Percentiles rank a stretch among this genome's conserved stretches.
Evolutionary conservation across 2,113 vertebrate genomes (phyloP).

Genomic region (Dicerorhinus sumatrensis): DNA sequence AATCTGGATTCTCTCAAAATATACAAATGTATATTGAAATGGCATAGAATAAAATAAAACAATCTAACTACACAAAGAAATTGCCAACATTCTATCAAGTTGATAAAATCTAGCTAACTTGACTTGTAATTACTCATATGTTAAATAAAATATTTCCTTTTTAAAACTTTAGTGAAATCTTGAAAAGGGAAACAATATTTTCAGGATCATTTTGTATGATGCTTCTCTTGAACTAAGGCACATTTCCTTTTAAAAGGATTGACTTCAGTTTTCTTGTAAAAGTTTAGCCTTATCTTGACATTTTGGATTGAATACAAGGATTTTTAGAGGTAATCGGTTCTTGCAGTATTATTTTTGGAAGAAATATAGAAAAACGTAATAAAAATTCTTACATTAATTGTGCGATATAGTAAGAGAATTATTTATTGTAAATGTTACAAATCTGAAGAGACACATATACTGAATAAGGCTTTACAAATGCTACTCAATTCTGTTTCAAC

Average conservation of each 20-base stretch:
- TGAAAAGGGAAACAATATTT: slow-evolving; percentile 49
- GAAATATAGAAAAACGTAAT: slow-evolving; percentile 67
- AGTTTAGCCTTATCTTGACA: slow-evolving; percentile 71
- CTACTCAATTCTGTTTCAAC: neutral
- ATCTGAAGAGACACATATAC: slow-evolving; percentile 2
- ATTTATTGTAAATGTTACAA: slow-evolving; percentile 54
- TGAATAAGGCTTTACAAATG: neutral
- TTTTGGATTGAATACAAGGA: slow-evolving; percentile 65
- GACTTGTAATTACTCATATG: slow-evolving; percentile 29
- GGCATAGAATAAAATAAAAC: slow-evolving; percentile 7
- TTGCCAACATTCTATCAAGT: slow-evolving; percentile 50
- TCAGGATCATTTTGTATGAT: slow-evolving; percentile 11
- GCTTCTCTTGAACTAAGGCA: neutral
- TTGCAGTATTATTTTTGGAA: slow-evolving; percentile 68
- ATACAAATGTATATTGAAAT: neutral
- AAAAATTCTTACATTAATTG: slow-evolving; percentile 60
- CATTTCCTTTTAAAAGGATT: slow-evolving; percentile 70
- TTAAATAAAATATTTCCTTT: slow-evolving; percentile 49
- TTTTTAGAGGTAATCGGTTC: slow-evolving; percentile 75
- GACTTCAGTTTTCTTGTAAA: slow-evolving; percentile 58
- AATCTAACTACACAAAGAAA: neutral
- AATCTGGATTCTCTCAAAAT: slow-evolving; percentile 53
- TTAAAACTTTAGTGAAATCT: slow-evolving; percentile 29
- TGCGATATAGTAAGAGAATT: neutral
- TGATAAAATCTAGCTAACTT: slow-evolving; percentile 36